phyloP scores from a whole-genome alignment of 2,797 vertebrate genomes.

The Platyrinchus mystaceus region DNA sequence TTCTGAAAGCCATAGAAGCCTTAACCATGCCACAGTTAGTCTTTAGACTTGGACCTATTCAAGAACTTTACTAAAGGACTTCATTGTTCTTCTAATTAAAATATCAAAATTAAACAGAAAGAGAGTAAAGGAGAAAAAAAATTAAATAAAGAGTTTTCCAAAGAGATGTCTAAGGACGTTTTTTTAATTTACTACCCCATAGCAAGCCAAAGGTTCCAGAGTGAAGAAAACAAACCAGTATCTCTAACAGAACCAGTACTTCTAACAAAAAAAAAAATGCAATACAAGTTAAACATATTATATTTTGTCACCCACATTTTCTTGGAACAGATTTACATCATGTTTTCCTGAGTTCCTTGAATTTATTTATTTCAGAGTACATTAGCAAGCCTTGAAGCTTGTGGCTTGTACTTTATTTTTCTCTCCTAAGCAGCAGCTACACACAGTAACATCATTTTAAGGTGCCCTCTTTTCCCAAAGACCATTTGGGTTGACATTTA shows the following conservation, averaged over 20 bases:
- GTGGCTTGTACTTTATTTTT: background rate
- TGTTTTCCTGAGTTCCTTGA: background rate
- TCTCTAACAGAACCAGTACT: background rate
- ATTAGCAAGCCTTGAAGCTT: background rate
- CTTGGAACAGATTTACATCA: background rate
- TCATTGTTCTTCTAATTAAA: constrained; percentile 32
- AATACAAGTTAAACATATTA: background rate
- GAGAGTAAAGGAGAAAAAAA: background rate
- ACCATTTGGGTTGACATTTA: background rate
- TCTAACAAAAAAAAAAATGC: background rate
- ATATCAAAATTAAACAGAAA: background rate
- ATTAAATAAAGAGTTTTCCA: background rate
- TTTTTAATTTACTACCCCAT: background rate
- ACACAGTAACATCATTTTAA: background rate
- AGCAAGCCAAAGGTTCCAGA: background rate
- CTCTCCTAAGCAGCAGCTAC: background rate
- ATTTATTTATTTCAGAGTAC: background rate
- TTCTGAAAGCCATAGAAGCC: background rate
- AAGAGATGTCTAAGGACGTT: background rate
- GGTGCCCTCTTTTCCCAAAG: background rate
- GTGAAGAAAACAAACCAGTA: background rate
- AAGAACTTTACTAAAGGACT: constrained; percentile 29
- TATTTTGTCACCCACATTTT: background rate
- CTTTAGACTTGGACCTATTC: constrained; percentile 5
- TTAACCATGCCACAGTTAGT: background rate